These are phyloP conservation scores for Bombus sibiricus DNA, from an alignment of 1,140 invertebrate species.

Conservation along the genomic window DNA sequence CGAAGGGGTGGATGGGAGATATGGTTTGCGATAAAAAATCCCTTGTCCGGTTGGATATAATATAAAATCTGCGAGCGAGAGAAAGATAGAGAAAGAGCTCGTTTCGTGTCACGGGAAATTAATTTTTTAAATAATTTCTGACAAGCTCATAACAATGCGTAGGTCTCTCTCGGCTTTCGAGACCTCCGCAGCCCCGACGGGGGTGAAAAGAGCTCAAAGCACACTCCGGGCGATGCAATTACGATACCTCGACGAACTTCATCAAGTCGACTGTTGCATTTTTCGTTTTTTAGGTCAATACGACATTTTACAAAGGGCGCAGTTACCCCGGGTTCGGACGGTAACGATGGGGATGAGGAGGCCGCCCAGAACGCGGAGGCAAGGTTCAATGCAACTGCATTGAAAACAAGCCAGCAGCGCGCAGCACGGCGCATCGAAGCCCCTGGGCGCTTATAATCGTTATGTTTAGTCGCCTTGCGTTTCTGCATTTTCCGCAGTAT, in stretches of 20 bases:
- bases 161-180: neutral
- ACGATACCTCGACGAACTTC: constrained; percentile 57
- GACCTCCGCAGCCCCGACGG: neutral
- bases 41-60: constrained; percentile 1
- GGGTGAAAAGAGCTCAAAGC: constrained; percentile 43
- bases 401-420: constrained; percentile 61
- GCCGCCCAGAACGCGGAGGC: constrained; percentile 51
- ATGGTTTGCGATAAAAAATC: neutral
- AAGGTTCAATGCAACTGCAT: constrained; percentile 63
- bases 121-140: constrained; percentile 57
- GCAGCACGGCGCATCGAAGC: constrained; percentile 44
- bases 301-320: constrained; percentile 65
- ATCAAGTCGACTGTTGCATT: constrained; percentile 57
- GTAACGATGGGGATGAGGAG: constrained; percentile 60
- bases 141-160: constrained; percentile 43
- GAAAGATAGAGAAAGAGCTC: neutral
- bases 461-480: constrained; percentile 69
- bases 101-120: constrained; percentile 23
- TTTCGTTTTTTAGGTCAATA: constrained; percentile 62
- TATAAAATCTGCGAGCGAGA: constrained; percentile 4
- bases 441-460: constrained; percentile 68
- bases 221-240: constrained; percentile 55
- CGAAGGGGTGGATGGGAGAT: no score
- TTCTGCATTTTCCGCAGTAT: constrained; percentile 68
- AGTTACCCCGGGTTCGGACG: constrained; percentile 49